Base-by-base conservation (phyloP, 2,797 vertebrate species). In the Sebastes iracundus region DNA sequence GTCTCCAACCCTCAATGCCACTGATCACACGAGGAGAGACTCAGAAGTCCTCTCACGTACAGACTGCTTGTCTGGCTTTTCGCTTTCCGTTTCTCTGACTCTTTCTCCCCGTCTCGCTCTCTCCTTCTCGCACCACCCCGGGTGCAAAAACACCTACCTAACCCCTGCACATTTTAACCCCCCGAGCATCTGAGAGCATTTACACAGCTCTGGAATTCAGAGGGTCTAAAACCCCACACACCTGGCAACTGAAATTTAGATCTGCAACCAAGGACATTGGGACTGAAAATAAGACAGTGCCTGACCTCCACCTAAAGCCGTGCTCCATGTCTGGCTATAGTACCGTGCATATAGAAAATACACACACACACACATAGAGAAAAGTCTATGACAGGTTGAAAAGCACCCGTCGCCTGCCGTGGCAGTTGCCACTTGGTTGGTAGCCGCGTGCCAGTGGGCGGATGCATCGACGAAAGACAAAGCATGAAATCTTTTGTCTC, bases 161-260 rank as follows among this genome's bases (percentile, higher is more conserved):
- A 80, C 76, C 63, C 38, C 23, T 63, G 63, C 53, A 35, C 79
- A 62, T 66, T 79, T 77, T 75, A 80, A 81, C 69, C 35, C 35
- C 25, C 64, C 83, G 3, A 81, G 77, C 93, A 93, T 94, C 89
- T 93, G 93, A 91, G 86, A 92, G 77, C 89, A 66, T 91, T 94
- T 90, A 91, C 49, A 60, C 35, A 32, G 58, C 79, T 81, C 75
- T 75, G 81, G 86, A 90, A 90, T 87, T 88, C 80, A 84, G 85
- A 79, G 68, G 79, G 84, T 75, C 87, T 84, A 85, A 66, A 87
- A 87, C 61, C 81, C 85, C 76, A 81, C 76, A 86, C 91, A 92
- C 86, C 92, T 92, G 90, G 92, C 55, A 82, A 73, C 63, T 85
- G 63, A 92, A 90, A 88, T 82, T 69, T 75, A 83, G 85, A 88